Conservation (phyloP, 2,797 vertebrate species). For the Coregonus sp. region DNA sequence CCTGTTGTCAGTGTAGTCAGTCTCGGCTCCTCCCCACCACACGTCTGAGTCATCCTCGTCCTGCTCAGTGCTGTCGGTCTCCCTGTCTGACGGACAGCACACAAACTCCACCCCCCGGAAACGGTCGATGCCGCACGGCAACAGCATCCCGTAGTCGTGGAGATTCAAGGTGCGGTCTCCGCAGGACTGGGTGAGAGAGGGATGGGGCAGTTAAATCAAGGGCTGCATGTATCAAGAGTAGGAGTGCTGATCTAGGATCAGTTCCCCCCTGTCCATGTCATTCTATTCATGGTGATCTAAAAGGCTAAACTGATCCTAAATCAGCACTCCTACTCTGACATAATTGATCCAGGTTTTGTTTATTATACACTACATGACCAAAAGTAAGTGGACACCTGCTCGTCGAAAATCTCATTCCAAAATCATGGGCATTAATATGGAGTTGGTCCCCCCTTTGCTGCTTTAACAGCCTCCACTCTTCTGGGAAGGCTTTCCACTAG, state of each 20-base stretch:
- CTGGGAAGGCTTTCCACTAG: too few species aligned
- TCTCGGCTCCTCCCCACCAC: constrained; percentile 87
- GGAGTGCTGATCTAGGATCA: background rate
- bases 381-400: too few species aligned
- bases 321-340: too few species aligned
- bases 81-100: constrained; percentile 82
- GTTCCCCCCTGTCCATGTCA: background rate
- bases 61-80: constrained; percentile 76
- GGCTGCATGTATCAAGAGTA: background rate
- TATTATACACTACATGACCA: too few species aligned
- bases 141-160: constrained; percentile 86
- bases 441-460: too few species aligned
- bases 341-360: too few species aligned
- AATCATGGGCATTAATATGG: too few species aligned
- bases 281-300: too few species aligned
- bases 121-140: constrained; percentile 87
- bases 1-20: constrained; percentile 85
- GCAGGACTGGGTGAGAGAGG: constrained; percentile 68
- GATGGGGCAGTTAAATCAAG: background rate
- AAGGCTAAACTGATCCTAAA: too few species aligned
- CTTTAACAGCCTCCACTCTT: too few species aligned
- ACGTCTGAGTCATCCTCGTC: constrained; percentile 88
- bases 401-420: too few species aligned
- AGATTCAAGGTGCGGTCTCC: constrained; percentile 88
- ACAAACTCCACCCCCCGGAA: constrained; percentile 90